Evolutionary conservation across 2,113 vertebrate species (phyloP), one percentile per base, ranked within the genome.

Genomic region (Mesoclemmys tuberculata): DNA sequence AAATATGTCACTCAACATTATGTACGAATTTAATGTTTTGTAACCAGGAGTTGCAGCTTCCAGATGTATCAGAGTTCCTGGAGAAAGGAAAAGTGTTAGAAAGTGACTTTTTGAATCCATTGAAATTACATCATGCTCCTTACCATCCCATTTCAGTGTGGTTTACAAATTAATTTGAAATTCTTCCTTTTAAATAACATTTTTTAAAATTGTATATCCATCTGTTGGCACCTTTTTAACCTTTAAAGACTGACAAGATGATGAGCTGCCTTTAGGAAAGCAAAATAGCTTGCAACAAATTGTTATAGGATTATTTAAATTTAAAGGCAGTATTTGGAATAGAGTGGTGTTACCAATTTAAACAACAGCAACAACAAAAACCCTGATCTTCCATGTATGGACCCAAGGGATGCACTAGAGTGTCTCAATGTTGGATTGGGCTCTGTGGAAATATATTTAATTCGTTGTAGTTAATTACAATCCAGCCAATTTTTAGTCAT

Each of bases 11-110:
- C 61, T 93, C 14, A 58, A 1, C 16, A 46, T 81, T 29, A 89
- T 92, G 51, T 54, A 51, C 94, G 96, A 92, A 61, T 80, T 92
- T 75, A 44, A 52, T 35, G 27, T 91, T 90, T 93, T 95, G 31
- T 78, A 49, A 84, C 12, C 88, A 87, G 52, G 19, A 54, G 31
- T 48, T 68, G 68, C 51, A 48, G 61, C 75, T 88, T 89, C 88
- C 61, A 44, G 27, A 29, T 26, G 5, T n/a, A 52, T 71, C 48
- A 87, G 82, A 68, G 89, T 87, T 95, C 89, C 77, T 80, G 77
- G 52, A 58, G 89, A 81, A 81, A 82, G 64, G n/a, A 82, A 0
- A 2, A 84, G 55, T 74, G 51, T 64, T 90, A 22, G 56, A 93
- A 91, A 68, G 54, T 79, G 90, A 49, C 48, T 92, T 89, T 49